Evolutionary conservation across 2,797 vertebrate genomes (phyloP).

Genomic region (Arrhamphus sclerolepis): DNA sequence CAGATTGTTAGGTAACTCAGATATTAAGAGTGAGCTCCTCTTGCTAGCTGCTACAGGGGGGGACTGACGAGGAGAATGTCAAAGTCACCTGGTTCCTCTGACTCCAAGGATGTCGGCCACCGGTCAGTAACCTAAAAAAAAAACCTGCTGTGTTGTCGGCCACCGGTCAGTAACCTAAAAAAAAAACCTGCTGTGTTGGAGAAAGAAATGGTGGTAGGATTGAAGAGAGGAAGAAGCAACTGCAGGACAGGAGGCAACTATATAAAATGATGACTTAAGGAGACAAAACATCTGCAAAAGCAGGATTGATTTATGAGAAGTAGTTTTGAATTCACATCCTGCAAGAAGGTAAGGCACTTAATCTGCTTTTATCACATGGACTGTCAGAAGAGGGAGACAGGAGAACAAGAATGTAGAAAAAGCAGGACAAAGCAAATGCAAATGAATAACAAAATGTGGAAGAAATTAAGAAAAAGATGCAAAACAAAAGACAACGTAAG

Average conservation of each 20-base stretch:
- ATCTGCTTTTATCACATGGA: neutral
- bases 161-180: conserved; percentile 43
- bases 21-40: conserved; percentile 29
- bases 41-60: conserved; percentile 30
- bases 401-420: no score
- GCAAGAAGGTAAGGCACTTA: conserved; percentile 8
- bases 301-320: neutral
- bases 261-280: neutral
- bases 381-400: neutral
- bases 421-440: no score
- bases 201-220: neutral
- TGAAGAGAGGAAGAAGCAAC: neutral
- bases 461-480: accelerated
- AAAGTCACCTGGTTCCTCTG: conserved; percentile 43
- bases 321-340: neutral
- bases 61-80: conserved; percentile 42
- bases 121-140: conserved; percentile 43
- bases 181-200: conserved; percentile 1
- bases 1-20: conserved; percentile 31
- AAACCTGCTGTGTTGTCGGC: conserved; percentile 3
- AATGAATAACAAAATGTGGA: neutral
- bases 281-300: neutral
- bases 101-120: conserved; percentile 27
- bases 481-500: neutral
- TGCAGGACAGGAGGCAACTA: no score